Evolutionary conservation across 1,140 invertebrate genomes (phyloP).

Genomic region (Cydia pomonella): DNA sequence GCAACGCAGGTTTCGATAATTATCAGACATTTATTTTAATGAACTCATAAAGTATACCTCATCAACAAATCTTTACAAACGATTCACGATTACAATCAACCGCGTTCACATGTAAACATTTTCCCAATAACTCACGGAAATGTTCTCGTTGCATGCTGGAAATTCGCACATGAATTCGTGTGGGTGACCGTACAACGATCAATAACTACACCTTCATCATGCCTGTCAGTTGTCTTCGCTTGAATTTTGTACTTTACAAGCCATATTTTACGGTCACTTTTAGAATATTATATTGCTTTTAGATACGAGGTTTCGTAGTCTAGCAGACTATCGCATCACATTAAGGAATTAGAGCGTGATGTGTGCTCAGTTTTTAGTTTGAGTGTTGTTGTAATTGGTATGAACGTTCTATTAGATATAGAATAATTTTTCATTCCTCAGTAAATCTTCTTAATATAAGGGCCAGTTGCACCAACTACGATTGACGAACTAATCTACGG

Average conservation of each 20-base stretch:
- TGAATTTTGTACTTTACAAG: not conserved
- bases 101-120: not conserved
- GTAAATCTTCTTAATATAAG: not conserved
- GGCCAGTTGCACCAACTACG: no score
- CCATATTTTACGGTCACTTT: not conserved
- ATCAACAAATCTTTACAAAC: not conserved
- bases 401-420: not conserved
- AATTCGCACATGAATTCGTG: constrained; percentile 5
- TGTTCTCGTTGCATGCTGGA: constrained; percentile 3
- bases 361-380: constrained; percentile 27
- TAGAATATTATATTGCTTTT: not conserved
- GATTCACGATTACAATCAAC: not conserved
- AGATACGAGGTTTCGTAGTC: not conserved
- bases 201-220: not conserved
- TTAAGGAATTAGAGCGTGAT: constrained; percentile 25
- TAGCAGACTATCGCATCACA: constrained; percentile 5
- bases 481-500: no score
- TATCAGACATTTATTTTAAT: not conserved
- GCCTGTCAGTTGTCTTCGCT: not conserved
- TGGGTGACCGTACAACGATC: not conserved
- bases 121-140: constrained; percentile 16
- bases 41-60: not conserved
- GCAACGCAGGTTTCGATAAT: no score
- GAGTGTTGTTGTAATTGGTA: not conserved
- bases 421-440: not conserved